Evolutionary conservation across 2,888 invertebrate genomes (phyloP), one percentile per base, ranked within the genome.

Genomic region (Gastracanthus pulcherrimus): DNA sequence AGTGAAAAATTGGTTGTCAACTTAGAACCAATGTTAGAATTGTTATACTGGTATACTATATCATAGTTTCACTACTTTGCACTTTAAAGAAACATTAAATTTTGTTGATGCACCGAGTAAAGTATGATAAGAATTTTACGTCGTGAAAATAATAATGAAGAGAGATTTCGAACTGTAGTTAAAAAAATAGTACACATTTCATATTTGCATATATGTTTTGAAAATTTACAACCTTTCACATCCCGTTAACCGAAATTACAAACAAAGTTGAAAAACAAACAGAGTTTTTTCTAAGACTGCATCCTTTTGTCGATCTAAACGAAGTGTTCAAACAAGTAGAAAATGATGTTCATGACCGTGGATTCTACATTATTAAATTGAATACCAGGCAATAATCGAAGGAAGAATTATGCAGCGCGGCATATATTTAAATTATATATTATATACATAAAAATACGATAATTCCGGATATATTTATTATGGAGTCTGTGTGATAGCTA

Each of bases 381-480:
- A 26, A 41, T 23, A 26, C 45, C 45, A n/a, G n/a, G n/a, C n/a
- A n/a, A n/a, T n/a, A n/a, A n/a, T n/a, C n/a, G n/a, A n/a, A n/a
- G n/a, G n/a, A n/a, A n/a, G n/a, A n/a, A n/a, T 58, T 16, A 3
- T 23, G 31, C 45, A 34, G 5, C 13, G 2, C 26, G 38, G n/a
- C 26, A 31, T 29, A 45, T 45, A 19, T 2, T 11, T 26, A 6
- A 69, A 31, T 48, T 69, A 69, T 69, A 26, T 34, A 70, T n/a
- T 4, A 23, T 51, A 38, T 38, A 66, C 29, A 51, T 38, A 41
- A 36, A 76, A 31, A 55, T 29, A 58, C 4, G 9, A 58, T 55
- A 55, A n/a, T n/a, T n/a, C 38, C n/a, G 55, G 41, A 64, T 36
- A 67, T 67, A 69, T 60, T 48, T 51, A 34, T 62, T 62, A n/a